Base-by-base conservation (phyloP, 92 coral and sea anemone genomes). In the Virgularia gustaviana region DNA sequence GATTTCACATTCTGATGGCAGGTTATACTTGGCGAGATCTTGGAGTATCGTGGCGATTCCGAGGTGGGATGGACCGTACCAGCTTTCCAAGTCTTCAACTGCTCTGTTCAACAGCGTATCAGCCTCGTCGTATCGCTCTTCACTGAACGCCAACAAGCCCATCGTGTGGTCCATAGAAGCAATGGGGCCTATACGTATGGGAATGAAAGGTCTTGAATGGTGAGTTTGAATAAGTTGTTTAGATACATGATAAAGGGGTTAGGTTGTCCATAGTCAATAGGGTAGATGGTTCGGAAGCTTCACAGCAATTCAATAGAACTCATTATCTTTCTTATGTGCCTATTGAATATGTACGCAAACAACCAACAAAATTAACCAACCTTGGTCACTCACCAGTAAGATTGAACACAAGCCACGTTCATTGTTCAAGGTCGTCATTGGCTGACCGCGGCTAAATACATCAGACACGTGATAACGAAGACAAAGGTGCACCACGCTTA, bases 31-130 rank as follows among this genome's bases (percentile, higher is more conserved):
- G 45, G 96, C 96, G 83, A 92, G 55, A 24, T 83, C 86, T 57
- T 89, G 96, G 35, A 81, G 73, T 41, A 92, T 77, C 66, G 85
- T 85, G 6, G 98, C 98, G 32, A 92, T 87, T 70, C 73, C 36
- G 19, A 95, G 98, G 66, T 92, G 96, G 6, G 95, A 87, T 7
- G 79, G 78, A 11, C 98, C 98, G 64, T 71, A 87, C 98, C 98
- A 92, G 70, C 75, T 72, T 60, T 79, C 84, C 71, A 89, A 83
- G 85, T 84, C 88, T 81, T 36, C 66, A 9, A 92, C 70, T 3
- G 98, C 90, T 49, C 73, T 89, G 60, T 65, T 83, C 22, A 89
- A 77, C n/a, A 81, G 41, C 12, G 70, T 53, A 60, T 83, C 88
- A 0, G 98, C 96, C 11, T 89, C 90, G 27, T 73, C 75, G 54